Conservation (phyloP, 2,888 invertebrate genomes). For the Chaitophorus viminalis region DNA sequence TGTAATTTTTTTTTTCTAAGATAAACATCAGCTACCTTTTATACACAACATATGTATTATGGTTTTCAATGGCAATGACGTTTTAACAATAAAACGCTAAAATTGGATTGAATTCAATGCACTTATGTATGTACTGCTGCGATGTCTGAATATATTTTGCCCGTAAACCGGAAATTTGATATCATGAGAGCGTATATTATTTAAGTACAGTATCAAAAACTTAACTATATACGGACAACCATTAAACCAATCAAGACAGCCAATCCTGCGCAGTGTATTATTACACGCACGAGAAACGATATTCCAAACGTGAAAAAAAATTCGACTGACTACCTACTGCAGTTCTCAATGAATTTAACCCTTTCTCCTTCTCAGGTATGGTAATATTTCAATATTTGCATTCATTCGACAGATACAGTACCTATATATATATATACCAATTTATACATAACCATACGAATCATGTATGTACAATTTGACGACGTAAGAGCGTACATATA, state of each 20-base stretch:
- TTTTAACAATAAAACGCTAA: too few species aligned
- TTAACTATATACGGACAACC: background rate
- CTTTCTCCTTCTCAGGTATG: background rate
- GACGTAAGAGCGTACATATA: background rate
- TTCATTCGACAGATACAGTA: background rate
- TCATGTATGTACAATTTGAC: background rate
- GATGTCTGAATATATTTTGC: background rate
- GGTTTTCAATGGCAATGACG: background rate
- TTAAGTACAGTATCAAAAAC: too few species aligned
- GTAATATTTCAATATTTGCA: background rate
- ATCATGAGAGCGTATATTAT: background rate
- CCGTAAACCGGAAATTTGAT: background rate
- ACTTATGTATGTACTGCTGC: too few species aligned
- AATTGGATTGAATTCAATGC: too few species aligned
- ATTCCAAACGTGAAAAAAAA: background rate
- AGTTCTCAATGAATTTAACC: background rate
- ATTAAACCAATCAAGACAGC: too few species aligned
- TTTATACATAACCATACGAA: too few species aligned
- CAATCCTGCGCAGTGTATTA: background rate
- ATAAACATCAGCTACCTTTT: background rate
- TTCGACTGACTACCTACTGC: background rate
- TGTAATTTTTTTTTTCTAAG: background rate
- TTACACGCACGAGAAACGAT: background rate
- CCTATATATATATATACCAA: too few species aligned
- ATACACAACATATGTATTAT: background rate